Base-by-base conservation (phyloP, 2,797 vertebrate genomes). In the Helostoma temminkii region DNA sequence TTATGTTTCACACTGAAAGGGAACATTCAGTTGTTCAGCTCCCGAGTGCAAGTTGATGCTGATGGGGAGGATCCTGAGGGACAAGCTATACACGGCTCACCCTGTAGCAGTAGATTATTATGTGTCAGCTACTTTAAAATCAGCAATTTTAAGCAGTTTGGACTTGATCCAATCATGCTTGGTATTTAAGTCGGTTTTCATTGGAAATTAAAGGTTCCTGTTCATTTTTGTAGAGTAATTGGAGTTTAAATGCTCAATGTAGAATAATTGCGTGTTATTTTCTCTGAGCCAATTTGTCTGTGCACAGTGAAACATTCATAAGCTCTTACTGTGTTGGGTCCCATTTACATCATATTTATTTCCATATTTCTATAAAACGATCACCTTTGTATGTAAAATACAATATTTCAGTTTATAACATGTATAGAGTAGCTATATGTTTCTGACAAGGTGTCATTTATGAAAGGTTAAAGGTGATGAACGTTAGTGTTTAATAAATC, bases 1-100 rank as follows among this genome's bases (percentile, higher is more conserved):
- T 89, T 84, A 80, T 16, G 19, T 87, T 80, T 85, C 81, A 41
- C 8, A 2, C 67, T 88, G 86, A 90, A 91, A 86, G 80, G 86
- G 71, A 88, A 81, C 87, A 89, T 89, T 90, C 77, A 90, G 80
- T 18, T 11, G 66, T 64, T 75, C n/a, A 54, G 66, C 54, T 86
- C 74, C 71, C 73, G 53, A 62, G 73, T 41, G 80, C 66, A 45
- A 57, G 67, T 66, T 63, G 81, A 83, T 18, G 53, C 74, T 76
- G 78, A 83, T 69, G 87, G 81, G 66, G 82, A 81, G 66, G 49
- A 68, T 85, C 90, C 84, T 60, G 62, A 47, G 83, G 80, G 87
- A 66, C 76, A 1, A 25, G 12, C 43, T 61, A 21, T n/a, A 59
- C 63, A 9, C 4, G 3, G 55, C 66, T 59, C 25, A 6, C 39